phyloP scores from a whole-genome alignment of 2,113 vertebrate species.

The Dasyornis broadbenti region DNA sequence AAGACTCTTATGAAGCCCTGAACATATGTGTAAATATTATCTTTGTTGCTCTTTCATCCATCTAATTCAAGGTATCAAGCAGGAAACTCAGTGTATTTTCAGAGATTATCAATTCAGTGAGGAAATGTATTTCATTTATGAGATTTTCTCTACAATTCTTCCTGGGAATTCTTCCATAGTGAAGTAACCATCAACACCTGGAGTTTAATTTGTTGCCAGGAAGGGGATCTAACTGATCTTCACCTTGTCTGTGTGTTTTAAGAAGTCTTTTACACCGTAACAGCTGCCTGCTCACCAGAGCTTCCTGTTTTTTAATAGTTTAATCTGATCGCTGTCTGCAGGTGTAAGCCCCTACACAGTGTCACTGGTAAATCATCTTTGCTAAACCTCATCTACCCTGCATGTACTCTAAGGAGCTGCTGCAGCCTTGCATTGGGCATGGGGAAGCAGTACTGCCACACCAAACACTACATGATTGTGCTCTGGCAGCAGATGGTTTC shows the following conservation, averaged over 20 bases:
- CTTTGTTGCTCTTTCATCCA: neutral
- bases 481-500: neutral
- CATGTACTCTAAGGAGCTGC: neutral
- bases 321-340: neutral
- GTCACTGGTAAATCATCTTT: neutral
- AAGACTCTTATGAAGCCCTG: neutral
- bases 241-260: neutral
- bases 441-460: neutral
- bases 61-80: neutral
- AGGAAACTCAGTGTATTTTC: neutral
- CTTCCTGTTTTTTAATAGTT: neutral
- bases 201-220: neutral
- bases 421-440: neutral
- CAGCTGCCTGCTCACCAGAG: neutral
- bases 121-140: rapidly evolving
- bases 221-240: neutral
- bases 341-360: neutral
- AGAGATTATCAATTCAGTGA: neutral
- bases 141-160: neutral
- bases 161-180: too few relatives aligned
- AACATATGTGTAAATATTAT: neutral
- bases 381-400: neutral
- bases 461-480: neutral
- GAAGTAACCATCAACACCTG: neutral
- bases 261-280: neutral